phyloP scores from a whole-genome alignment of 2,113 vertebrate genomes.

The Egretta garzetta region DNA sequence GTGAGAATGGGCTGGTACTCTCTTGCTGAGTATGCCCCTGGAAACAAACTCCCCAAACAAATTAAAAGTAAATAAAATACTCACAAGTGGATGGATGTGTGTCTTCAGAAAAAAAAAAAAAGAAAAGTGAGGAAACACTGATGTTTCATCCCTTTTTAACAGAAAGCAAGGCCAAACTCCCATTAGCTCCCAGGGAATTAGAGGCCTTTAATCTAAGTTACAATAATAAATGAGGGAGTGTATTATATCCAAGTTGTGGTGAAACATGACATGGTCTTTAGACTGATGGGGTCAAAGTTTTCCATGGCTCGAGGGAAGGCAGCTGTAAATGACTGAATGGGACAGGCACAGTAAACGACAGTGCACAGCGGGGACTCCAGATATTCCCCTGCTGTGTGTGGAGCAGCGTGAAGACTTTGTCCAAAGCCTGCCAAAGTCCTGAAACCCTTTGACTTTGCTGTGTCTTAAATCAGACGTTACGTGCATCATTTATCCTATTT shows the following conservation, averaged over 20 bases:
- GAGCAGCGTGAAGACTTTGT: not conserved
- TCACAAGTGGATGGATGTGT: not conserved
- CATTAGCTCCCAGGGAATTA: not conserved
- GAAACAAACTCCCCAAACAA: not conserved
- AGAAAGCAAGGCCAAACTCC: not conserved
- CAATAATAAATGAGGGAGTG: not conserved
- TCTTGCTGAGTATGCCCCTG: not conserved
- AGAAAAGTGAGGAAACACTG: not conserved
- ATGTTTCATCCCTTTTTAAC: not conserved
- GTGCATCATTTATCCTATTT: not conserved
- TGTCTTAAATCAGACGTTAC: not conserved
- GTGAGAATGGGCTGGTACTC: not conserved
- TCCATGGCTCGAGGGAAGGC: not conserved
- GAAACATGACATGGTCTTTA: not conserved
- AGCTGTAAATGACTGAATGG: not conserved
- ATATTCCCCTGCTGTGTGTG: not conserved
- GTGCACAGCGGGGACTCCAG: not conserved
- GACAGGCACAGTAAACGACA: not conserved
- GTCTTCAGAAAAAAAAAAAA: not conserved
- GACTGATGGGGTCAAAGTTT: not conserved
- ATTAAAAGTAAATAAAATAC: not conserved
- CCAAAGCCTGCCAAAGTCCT: not conserved
- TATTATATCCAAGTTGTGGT: not conserved
- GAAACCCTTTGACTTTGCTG: not conserved
- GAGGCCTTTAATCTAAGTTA: not conserved